Evolutionary conservation across 1,140 invertebrate genomes (phyloP).

Genomic region (Bombus sylvicola): DNA sequence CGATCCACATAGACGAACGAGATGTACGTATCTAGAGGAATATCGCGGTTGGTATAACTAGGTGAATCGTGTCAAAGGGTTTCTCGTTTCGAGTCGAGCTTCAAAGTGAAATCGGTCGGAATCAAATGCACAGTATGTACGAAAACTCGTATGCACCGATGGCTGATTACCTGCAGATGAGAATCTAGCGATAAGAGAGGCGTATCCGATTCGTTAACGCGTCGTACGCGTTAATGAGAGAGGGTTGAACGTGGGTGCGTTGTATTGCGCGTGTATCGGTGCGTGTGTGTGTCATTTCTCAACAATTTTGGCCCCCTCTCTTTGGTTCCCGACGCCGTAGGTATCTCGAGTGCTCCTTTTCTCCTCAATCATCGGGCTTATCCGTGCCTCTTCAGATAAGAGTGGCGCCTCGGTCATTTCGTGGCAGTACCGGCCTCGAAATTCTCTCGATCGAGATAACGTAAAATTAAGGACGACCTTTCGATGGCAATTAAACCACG

Average conservation of each 20-base stretch:
- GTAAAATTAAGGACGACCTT: conserved; percentile 69
- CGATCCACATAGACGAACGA: neutral
- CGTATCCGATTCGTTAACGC: neutral
- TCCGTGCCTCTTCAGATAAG: conserved; percentile 74
- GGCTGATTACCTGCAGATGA: no score
- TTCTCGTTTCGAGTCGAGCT: neutral
- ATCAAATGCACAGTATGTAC: neutral
- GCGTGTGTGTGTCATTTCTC: conserved; percentile 46
- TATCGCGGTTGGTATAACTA: neutral
- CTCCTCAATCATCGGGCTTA: conserved; percentile 75
- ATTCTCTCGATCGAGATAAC: conserved; percentile 63
- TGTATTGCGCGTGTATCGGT: neutral
- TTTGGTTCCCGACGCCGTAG: conserved; percentile 22
- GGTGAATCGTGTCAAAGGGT: conserved; percentile 21
- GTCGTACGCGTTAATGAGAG: neutral
- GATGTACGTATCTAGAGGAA: neutral
- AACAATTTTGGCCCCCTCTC: conserved; percentile 36
- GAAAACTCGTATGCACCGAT: neutral
- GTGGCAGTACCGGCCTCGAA: conserved; percentile 58
- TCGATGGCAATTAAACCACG: conserved; percentile 70
- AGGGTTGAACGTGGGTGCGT: neutral
- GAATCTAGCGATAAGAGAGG: neutral
- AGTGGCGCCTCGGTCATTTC: conserved; percentile 76
- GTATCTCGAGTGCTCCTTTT: conserved; percentile 68
- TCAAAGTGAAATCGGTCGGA: neutral